These are phyloP conservation scores for Cheumatopsyche charites DNA, from an alignment of 1,140 invertebrate species.

Conservation along the genomic window DNA sequence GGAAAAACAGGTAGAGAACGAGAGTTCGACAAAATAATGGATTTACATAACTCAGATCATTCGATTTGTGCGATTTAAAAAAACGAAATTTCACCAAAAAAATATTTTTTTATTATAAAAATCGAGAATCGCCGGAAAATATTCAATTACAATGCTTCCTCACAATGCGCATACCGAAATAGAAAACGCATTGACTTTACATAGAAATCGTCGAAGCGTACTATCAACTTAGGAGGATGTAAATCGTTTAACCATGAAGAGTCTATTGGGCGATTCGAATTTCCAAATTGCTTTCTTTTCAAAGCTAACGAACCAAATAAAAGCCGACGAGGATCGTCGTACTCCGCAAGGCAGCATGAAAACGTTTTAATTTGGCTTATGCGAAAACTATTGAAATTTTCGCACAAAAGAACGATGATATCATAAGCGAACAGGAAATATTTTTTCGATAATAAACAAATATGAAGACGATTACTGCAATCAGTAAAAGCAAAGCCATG, in stretches of 20 bases:
- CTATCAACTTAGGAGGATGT: conserved; percentile 18
- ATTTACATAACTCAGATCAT: conserved; percentile 4
- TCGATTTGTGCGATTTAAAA: not conserved
- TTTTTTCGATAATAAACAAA: not conserved
- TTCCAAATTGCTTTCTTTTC: conserved; percentile 48
- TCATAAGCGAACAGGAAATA: not conserved
- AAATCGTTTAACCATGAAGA: conserved; percentile 39
- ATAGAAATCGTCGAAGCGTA: conserved; percentile 17
- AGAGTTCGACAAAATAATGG: conserved; percentile 6
- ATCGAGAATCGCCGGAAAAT: not conserved
- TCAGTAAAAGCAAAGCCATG: not conserved
- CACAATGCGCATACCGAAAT: not conserved
- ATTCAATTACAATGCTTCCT: not conserved
- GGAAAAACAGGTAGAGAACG: conserved; percentile 1
- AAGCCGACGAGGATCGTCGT: conserved; percentile 27
- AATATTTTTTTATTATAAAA: not conserved
- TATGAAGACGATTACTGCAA: not conserved
- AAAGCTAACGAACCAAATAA: conserved; percentile 43
- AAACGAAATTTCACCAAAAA: not conserved
- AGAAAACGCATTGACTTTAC: not conserved
- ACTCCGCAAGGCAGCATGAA: too few relatives aligned
- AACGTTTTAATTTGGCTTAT: too few relatives aligned
- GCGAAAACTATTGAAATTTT: too few relatives aligned
- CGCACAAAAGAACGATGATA: too few relatives aligned
- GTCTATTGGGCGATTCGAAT: conserved; percentile 46